These are phyloP conservation scores for Micropoecilia bifurca DNA, from an alignment of 2,797 vertebrate species.

Conservation along the genomic window DNA sequence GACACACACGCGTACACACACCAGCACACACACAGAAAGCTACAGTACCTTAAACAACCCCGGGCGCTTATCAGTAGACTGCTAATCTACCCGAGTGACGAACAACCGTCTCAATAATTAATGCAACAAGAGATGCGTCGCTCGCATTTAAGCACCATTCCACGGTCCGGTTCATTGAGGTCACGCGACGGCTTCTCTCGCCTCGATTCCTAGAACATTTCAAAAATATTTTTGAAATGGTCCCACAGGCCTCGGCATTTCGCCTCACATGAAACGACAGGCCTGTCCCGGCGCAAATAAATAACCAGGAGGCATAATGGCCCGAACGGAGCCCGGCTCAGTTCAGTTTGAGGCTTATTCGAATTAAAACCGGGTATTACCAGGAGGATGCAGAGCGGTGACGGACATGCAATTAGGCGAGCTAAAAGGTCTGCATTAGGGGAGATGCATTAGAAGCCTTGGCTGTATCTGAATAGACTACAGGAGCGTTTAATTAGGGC, in stretches of 20 bases:
- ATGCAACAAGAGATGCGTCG: constrained; percentile 83
- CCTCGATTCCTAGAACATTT: constrained; percentile 51
- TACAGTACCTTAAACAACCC: constrained; percentile 80
- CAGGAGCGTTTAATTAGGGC: constrained; percentile 71
- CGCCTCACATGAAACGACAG: constrained; percentile 21
- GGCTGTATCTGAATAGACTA: constrained; percentile 65
- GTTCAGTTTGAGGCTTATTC: constrained; percentile 49
- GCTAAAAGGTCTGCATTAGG: constrained; percentile 69
- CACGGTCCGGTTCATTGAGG: constrained; percentile 72
- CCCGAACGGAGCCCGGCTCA: constrained; percentile 42
- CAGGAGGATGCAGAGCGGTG: constrained; percentile 52
- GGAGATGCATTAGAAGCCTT: constrained; percentile 53
- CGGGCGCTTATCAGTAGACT: constrained; percentile 68
- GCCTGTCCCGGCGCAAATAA: constrained; percentile 31
- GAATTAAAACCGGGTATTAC: constrained; percentile 60
- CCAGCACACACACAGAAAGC: constrained; percentile 30
- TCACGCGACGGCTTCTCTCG: constrained; percentile 45
- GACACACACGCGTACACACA: constrained; percentile 41
- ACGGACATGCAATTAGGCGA: constrained; percentile 59
- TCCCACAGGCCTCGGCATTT: constrained; percentile 3
- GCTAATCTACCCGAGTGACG: constrained; percentile 83
- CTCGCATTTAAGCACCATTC: constrained; percentile 84
- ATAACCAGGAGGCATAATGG: constrained; percentile 28
- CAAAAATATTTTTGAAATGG: constrained; percentile 44
- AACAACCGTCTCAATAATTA: constrained; percentile 84